These are phyloP conservation scores for Drosophila mulleri DNA, from an alignment of 2,888 invertebrate species.

Conservation along the genomic window DNA sequence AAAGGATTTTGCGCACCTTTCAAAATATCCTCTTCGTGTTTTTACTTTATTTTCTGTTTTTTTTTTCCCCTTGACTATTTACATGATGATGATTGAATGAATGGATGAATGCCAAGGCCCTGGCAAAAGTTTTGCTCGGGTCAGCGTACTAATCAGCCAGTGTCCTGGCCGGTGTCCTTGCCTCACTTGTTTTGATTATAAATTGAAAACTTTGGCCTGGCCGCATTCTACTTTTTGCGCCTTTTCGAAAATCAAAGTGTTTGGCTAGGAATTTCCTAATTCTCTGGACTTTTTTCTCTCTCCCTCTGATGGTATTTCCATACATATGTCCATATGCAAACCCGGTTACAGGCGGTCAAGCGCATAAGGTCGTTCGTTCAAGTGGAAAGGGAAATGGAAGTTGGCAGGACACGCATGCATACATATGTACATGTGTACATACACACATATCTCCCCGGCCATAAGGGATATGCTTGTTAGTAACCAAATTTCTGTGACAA, in stretches of 20 bases:
- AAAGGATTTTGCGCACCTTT: conserved; percentile 78
- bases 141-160: conserved; percentile 68
- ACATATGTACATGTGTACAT: not conserved
- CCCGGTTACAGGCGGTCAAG: conserved; percentile 63
- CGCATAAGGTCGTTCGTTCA: conserved; percentile 68
- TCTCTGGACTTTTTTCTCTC: conserved; percentile 9
- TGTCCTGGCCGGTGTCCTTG: conserved; percentile 21
- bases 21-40: conserved; percentile 46
- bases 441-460: not conserved
- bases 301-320: conserved; percentile 54
- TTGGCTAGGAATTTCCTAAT: conserved; percentile 52
- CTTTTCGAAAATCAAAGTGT: conserved; percentile 65
- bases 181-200: conserved; percentile 73
- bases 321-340: conserved; percentile 66
- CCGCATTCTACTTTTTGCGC: not conserved
- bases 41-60: not conserved
- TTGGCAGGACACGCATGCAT: not conserved
- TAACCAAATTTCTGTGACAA: conserved; percentile 56
- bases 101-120: conserved; percentile 48
- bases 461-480: conserved; percentile 68
- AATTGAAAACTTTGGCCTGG: conserved; percentile 73
- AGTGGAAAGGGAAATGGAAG: conserved; percentile 57
- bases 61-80: conserved; percentile 31
- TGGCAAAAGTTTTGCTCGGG: conserved; percentile 43
- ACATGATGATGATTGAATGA: conserved; percentile 73